A percentile compares a stretch with the other conserved stretches of the same genome.
phyloP scores from a whole-genome alignment of 2,888 invertebrate species.

The Odontomyia ornata region DNA sequence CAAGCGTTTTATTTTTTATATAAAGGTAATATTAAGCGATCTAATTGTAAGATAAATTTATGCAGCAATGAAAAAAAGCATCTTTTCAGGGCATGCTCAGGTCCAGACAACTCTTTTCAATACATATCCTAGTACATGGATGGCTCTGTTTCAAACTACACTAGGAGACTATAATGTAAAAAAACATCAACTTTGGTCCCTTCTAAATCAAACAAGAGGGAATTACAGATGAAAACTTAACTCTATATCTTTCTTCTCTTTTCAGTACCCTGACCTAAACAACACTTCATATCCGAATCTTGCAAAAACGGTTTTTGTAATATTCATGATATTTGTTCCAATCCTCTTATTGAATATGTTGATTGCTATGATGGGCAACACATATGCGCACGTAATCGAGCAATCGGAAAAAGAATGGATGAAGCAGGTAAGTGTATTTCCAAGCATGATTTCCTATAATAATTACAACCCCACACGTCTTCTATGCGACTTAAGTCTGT shows the following conservation, averaged over 20 bases:
- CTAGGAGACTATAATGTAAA: slow-evolving; percentile 97
- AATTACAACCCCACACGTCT: too few species aligned
- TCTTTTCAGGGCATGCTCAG: slow-evolving; percentile 74
- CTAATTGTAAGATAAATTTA: not conserved
- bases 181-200: too few species aligned
- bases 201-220: not conserved
- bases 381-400: slow-evolving; percentile 96
- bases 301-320: slow-evolving; percentile 94
- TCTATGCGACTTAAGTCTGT: too few species aligned
- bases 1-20: slow-evolving; percentile 96
- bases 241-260: too few species aligned
- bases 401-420: slow-evolving; percentile 99
- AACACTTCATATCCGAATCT: slow-evolving; percentile 90
- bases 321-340: slow-evolving; percentile 98
- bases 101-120: slow-evolving; percentile 82
- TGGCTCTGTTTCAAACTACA: slow-evolving; percentile 97
- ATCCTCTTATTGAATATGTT: slow-evolving; percentile 94
- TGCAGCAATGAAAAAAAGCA: not conserved
- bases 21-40: slow-evolving; percentile 70
- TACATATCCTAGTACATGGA: slow-evolving; percentile 91
- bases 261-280: slow-evolving; percentile 91
- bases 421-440: slow-evolving; percentile 75
- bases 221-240: not conserved
- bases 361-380: slow-evolving; percentile 99
- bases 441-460: too few species aligned